phyloP scores from a whole-genome alignment of 2,797 vertebrate genomes.

The Cichlasoma orientale region DNA sequence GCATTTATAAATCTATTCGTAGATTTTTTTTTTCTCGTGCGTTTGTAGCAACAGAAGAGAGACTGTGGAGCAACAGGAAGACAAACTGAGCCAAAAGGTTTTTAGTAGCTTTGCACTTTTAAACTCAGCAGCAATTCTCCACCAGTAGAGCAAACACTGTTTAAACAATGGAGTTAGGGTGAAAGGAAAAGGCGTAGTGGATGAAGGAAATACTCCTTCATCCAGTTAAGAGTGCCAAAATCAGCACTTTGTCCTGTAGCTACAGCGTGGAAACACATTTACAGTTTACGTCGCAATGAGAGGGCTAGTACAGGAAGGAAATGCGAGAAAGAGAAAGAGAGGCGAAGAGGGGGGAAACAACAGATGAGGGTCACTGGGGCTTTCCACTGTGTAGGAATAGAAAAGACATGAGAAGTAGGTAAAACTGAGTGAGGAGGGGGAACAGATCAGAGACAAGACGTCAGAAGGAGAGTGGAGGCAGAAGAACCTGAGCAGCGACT shows the following conservation, averaged over 20 bases:
- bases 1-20: constrained; percentile 53
- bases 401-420: constrained; percentile 45
- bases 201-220: constrained; percentile 51
- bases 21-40: background rate
- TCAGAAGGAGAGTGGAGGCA: constrained; percentile 6
- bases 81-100: background rate
- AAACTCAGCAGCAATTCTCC: background rate
- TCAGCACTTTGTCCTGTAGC: background rate
- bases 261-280: constrained; percentile 30
- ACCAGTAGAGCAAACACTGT: constrained; percentile 10
- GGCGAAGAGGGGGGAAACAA: constrained; percentile 36
- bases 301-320: constrained; percentile 63
- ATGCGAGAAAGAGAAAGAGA: constrained; percentile 16
- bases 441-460: constrained; percentile 27
- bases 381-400: constrained; percentile 69
- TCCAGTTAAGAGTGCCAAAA: constrained; percentile 7
- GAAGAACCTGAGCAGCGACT: background rate
- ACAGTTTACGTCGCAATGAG: constrained; percentile 7
- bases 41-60: background rate
- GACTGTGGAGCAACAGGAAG: constrained; percentile 3
- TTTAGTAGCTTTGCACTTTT: background rate
- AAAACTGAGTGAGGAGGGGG: constrained; percentile 33
- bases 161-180: constrained; percentile 58
- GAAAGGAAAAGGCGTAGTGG: constrained; percentile 46
- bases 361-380: constrained; percentile 53